Evolutionary conservation across 2,797 vertebrate genomes (phyloP).

Genomic region (Sitta carolinensis): DNA sequence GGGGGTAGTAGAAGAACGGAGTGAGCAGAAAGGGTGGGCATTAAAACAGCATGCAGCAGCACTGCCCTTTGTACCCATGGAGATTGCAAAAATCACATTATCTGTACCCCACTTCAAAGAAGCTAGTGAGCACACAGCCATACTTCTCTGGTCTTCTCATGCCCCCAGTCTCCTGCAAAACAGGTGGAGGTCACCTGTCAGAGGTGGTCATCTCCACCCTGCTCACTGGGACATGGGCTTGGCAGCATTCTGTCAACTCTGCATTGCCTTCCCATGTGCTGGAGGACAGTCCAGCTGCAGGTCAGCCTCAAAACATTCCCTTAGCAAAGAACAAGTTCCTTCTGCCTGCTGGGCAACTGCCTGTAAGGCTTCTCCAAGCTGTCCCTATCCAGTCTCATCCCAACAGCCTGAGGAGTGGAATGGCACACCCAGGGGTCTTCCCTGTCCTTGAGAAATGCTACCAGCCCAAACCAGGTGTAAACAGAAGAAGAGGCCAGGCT

Average conservation of each 20-base stretch:
- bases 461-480: neutral
- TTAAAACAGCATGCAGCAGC: neutral
- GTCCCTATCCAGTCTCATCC: neutral
- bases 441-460: neutral
- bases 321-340: neutral
- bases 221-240: neutral
- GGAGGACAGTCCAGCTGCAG: neutral
- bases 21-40: neutral
- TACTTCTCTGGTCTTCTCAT: neutral
- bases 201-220: neutral
- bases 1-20: neutral
- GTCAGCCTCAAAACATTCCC: neutral
- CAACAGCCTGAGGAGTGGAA: neutral
- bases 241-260: neutral
- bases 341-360: neutral
- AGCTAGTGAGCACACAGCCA: neutral
- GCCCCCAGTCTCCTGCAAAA: fast-evolving
- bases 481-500: neutral
- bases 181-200: neutral
- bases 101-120: neutral
- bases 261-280: neutral
- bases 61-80: fast-evolving
- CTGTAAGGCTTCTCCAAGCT: neutral
- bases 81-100: neutral
- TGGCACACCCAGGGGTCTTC: neutral